Conservation (phyloP, 1,140 invertebrate genomes). For the Brachionus angularis region DNA sequence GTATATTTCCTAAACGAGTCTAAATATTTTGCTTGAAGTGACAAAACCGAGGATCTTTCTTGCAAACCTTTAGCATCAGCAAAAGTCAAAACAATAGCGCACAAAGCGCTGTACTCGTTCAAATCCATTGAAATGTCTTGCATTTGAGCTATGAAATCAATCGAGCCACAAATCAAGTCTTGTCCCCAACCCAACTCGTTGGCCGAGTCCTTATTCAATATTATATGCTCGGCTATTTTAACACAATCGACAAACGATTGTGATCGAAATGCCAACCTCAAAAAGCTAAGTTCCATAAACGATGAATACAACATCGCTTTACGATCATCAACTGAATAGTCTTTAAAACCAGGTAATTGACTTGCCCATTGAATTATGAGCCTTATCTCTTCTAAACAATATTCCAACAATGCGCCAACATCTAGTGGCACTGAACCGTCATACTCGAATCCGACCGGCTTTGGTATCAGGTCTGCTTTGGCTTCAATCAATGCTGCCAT, state of each 20-base stretch:
- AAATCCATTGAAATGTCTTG: constrained; percentile 36
- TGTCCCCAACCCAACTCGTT: constrained; percentile 36
- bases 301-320: constrained; percentile 42
- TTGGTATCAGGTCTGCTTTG: constrained; percentile 40
- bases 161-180: constrained; percentile 40
- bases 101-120: constrained; percentile 41
- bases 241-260: constrained; percentile 42
- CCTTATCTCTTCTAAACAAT: constrained; percentile 39
- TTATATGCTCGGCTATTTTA: constrained; percentile 41
- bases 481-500: constrained; percentile 37
- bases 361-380: constrained; percentile 35
- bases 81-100: constrained; percentile 41
- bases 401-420: constrained; percentile 28
- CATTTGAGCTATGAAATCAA: constrained; percentile 44
- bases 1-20: constrained; percentile 42
- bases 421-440: constrained; percentile 30
- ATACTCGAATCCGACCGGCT: constrained; percentile 32
- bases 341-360: constrained; percentile 23
- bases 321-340: constrained; percentile 34
- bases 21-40: constrained; percentile 8
- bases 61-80: constrained; percentile 38
- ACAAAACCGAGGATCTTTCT: constrained; percentile 13
- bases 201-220: constrained; percentile 40
- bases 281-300: constrained; percentile 39
- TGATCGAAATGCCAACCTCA: constrained; percentile 34